Conservation (phyloP, 2,113 vertebrate genomes). For the Microtus pennsylvanicus region DNA sequence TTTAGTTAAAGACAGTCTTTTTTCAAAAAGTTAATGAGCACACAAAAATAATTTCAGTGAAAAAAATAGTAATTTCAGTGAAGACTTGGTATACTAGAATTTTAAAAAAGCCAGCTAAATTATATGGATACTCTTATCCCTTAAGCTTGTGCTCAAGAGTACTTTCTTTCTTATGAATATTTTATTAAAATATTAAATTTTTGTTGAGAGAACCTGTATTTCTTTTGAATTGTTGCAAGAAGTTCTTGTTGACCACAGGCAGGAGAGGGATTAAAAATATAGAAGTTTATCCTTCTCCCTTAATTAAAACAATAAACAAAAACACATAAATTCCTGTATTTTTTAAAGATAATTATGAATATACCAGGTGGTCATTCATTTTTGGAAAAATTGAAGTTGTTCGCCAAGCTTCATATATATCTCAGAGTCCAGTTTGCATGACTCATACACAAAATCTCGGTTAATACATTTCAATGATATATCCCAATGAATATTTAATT, state of each 20-base stretch:
- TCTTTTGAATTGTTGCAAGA: neutral
- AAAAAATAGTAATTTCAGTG: neutral
- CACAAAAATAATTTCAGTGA: neutral
- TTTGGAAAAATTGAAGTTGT: neutral
- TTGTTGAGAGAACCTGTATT: neutral
- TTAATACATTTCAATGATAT: neutral
- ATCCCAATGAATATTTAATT: neutral
- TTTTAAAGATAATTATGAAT: neutral
- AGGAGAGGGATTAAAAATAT: neutral
- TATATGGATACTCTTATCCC: neutral
- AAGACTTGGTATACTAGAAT: neutral
- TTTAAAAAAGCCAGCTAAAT: neutral
- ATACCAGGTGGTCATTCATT: neutral
- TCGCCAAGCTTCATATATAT: neutral
- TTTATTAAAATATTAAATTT: conserved; percentile 31
- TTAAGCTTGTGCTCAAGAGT: neutral
- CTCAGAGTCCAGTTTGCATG: neutral
- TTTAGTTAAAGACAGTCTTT: neutral
- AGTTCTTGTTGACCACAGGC: neutral
- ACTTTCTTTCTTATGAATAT: neutral
- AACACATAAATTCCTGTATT: neutral
- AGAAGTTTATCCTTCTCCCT: neutral
- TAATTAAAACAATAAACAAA: neutral
- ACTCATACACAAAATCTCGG: neutral
- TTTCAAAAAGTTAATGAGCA: no score